Percentiles rank a stretch among this genome's conserved stretches.
These are phyloP conservation scores for Gastrophryne carolinensis DNA, from an alignment of 2,797 vertebrate genomes.

Conservation along the genomic window DNA sequence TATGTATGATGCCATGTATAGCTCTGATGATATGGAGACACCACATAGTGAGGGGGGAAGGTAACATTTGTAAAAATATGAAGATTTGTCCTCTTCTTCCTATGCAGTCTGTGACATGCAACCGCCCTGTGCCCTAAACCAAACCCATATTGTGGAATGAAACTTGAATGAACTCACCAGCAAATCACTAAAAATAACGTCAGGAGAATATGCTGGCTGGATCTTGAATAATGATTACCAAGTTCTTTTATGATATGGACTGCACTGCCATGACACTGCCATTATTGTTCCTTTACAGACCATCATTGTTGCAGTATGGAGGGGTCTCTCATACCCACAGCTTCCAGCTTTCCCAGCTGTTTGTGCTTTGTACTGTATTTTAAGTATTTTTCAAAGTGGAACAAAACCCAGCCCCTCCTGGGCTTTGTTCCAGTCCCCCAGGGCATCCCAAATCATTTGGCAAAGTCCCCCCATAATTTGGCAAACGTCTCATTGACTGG, in stretches of 20 bases:
- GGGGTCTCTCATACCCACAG: too few relatives aligned
- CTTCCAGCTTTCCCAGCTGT: too few relatives aligned
- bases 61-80: neutral
- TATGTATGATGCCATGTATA: constrained; percentile 26
- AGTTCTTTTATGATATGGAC: neutral
- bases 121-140: constrained; percentile 29
- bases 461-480: too few relatives aligned
- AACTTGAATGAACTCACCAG: neutral
- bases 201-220: neutral
- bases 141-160: neutral
- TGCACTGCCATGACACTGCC: neutral
- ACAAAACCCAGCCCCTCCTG: too few relatives aligned
- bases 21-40: neutral
- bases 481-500: too few relatives aligned
- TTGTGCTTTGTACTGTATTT: too few relatives aligned
- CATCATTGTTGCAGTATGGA: too few relatives aligned
- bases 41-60: neutral
- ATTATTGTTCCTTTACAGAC: neutral
- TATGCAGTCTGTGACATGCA: constrained; percentile 1
- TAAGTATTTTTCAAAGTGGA: too few relatives aligned
- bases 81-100: neutral
- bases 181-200: neutral
- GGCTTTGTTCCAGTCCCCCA: too few relatives aligned
- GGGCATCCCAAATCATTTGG: too few relatives aligned
- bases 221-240: neutral